Conservation (phyloP, 53 echinoderm and acorn worm species). For the Paracentrotus lividus region DNA sequence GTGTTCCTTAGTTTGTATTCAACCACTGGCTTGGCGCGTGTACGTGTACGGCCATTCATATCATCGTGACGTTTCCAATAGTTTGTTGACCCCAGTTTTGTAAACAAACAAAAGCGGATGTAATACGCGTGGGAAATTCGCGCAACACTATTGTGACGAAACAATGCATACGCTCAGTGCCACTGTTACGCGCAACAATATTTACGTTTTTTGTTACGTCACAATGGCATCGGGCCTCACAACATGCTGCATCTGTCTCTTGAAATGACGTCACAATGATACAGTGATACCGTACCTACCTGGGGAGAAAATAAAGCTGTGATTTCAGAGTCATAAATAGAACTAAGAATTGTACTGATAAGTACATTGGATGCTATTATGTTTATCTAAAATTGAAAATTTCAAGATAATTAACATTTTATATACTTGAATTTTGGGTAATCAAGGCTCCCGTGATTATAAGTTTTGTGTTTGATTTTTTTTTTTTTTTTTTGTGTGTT, state of each 20-base stretch:
- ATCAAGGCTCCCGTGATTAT: no score
- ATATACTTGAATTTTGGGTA: no score
- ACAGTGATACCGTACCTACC: no score
- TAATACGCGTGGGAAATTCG: background rate
- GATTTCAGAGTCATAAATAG: no score
- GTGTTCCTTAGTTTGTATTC: background rate
- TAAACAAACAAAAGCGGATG: constrained; percentile 42
- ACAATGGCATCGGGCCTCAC: background rate
- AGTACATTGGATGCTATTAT: no score
- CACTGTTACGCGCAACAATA: background rate
- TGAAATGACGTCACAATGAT: background rate
- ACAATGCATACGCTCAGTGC: background rate
- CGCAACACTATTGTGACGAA: background rate
- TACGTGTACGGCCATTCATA: background rate
- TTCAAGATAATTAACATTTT: no score
- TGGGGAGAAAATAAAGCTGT: no score
- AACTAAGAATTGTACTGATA: no score
- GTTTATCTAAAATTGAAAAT: no score
- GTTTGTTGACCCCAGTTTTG: constrained; percentile 2
- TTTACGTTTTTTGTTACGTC: background rate
- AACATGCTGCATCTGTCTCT: background rate
- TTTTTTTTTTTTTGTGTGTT: no score
- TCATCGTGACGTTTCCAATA: background rate
- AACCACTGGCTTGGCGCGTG: background rate
- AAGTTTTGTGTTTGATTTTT: no score